Evolutionary conservation across 2,113 vertebrate species (phyloP).

Genomic region (Oriolus oriolus): DNA sequence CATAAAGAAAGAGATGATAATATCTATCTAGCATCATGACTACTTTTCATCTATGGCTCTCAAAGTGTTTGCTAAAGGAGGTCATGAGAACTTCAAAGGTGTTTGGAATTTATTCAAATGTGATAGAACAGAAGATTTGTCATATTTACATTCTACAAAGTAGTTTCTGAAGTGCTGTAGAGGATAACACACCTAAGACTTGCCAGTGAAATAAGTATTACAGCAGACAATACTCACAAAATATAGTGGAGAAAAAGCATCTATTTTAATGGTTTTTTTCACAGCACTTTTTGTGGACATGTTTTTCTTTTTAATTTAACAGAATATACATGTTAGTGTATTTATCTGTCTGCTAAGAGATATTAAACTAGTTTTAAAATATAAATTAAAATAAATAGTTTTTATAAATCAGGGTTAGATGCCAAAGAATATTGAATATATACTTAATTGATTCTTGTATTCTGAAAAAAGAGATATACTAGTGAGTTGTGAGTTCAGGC

Average conservation of each 20-base stretch:
- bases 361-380: not conserved
- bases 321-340: not conserved
- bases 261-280: not conserved
- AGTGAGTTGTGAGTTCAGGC: not conserved
- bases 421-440: not conserved
- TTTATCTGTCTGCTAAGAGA: not conserved
- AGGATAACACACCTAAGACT: not conserved
- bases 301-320: not conserved
- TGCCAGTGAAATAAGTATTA: not conserved
- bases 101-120: not conserved
- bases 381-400: not conserved
- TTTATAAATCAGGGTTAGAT: not conserved
- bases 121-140: not conserved
- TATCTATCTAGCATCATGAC: not conserved
- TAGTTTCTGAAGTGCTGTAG: not conserved
- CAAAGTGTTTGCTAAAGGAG: not conserved
- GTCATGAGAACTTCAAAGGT: not conserved
- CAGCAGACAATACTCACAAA: not conserved
- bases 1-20: not conserved
- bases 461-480: not conserved
- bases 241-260: not conserved
- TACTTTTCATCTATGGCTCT: not conserved
- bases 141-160: not conserved
- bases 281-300: not conserved
- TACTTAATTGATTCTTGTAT: not conserved